phyloP scores from a whole-genome alignment of 2,797 vertebrate genomes.

The Selene dorsalis region DNA sequence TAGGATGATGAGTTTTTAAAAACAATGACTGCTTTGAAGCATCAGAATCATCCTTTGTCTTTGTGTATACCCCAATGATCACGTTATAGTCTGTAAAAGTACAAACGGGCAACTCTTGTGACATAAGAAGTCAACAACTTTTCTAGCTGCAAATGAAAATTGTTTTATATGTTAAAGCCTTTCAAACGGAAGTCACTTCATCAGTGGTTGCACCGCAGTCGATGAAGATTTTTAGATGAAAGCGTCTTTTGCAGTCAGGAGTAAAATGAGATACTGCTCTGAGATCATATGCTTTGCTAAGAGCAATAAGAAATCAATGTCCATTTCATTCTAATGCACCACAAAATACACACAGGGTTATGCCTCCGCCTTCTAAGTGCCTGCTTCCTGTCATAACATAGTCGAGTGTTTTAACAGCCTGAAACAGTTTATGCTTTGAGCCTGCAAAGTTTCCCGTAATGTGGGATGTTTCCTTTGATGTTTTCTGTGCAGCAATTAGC shows the following conservation, averaged over 20 bases:
- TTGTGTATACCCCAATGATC: too few species aligned
- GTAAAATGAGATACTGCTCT: constrained; percentile 20
- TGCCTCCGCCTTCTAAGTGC: constrained; percentile 46
- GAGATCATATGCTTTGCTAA: constrained; percentile 44
- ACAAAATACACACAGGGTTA: constrained; percentile 46
- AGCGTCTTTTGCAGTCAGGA: constrained; percentile 2
- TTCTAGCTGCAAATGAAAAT: background rate
- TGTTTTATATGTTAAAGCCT: background rate
- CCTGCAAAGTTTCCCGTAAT: constrained; percentile 56
- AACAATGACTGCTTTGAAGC: background rate
- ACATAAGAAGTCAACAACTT: background rate
- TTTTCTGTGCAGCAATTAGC: constrained; percentile 38
- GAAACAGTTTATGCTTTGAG: constrained; percentile 53
- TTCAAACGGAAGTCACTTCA: constrained; percentile 16
- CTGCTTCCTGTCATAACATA: constrained; percentile 62
- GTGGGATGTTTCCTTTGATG: constrained; percentile 58
- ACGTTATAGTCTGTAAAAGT: too few species aligned
- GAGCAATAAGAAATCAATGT: constrained; percentile 38
- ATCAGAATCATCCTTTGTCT: background rate
- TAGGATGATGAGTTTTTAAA: background rate
- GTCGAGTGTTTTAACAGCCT: constrained; percentile 66
- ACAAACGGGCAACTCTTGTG: background rate
- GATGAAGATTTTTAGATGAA: background rate
- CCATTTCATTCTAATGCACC: constrained; percentile 38
- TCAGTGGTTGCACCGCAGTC: background rate